phyloP scores from a whole-genome alignment of 2,797 vertebrate genomes.

The Diglossa cyanea region DNA sequence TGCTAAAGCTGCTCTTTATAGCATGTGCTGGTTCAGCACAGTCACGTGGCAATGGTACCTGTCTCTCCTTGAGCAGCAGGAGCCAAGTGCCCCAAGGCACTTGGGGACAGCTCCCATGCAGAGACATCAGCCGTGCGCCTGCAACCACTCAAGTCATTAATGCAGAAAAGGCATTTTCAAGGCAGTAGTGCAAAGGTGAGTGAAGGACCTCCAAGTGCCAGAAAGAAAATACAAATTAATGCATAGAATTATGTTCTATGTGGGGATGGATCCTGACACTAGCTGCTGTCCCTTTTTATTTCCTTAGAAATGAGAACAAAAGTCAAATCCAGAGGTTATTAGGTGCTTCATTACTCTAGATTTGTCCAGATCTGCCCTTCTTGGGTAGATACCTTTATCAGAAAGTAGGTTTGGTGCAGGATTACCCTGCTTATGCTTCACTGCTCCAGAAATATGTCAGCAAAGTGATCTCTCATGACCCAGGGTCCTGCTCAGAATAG shows the following conservation, averaged over 20 bases:
- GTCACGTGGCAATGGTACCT: fast-evolving
- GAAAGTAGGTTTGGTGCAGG: background rate
- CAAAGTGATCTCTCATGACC: background rate
- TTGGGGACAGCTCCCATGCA: background rate
- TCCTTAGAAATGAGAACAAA: background rate
- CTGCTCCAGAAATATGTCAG: background rate
- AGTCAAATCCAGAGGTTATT: background rate
- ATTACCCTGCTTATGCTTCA: background rate
- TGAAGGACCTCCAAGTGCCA: background rate
- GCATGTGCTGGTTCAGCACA: background rate
- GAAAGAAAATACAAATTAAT: background rate
- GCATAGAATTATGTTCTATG: background rate
- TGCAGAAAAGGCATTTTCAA: background rate
- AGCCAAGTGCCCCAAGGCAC: background rate
- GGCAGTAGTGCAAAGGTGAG: background rate
- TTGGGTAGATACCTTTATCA: background rate
- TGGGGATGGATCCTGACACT: background rate
- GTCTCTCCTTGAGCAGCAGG: background rate
- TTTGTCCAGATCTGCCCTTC: background rate
- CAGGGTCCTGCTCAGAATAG: background rate
- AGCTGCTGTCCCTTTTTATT: background rate
- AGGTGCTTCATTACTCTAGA: background rate
- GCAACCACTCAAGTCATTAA: background rate
- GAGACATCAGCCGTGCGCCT: background rate
- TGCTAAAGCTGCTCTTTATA: background rate